Conservation (phyloP, 2,113 vertebrate genomes). For the Oreochromis niloticus region DNA sequence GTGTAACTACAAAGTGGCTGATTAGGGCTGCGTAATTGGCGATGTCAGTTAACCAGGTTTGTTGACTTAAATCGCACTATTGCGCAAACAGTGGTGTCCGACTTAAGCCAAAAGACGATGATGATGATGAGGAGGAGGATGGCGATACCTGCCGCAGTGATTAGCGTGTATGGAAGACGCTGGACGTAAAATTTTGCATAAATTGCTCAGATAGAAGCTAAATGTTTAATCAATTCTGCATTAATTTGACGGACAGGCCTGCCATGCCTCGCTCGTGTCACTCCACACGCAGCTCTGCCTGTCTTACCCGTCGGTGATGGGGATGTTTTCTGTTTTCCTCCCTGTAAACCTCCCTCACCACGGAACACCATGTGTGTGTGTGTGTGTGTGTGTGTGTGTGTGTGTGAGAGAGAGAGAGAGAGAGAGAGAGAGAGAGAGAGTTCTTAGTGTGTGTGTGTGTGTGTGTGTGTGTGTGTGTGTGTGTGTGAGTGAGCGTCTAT, state of each 20-base stretch:
- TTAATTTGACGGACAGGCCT: conserved; percentile 1
- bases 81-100: not conserved
- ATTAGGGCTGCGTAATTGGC: not conserved
- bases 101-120: not conserved
- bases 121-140: accelerated
- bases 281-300: not conserved
- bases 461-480: not conserved
- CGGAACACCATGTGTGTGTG: not conserved
- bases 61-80: not conserved
- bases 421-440: not conserved
- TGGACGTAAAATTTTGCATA: not conserved
- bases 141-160: not conserved
- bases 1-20: not conserved
- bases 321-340: not conserved
- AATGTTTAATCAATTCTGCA: conserved; percentile 15
- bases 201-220: conserved; percentile 7
- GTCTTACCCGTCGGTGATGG: not conserved
- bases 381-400: not conserved
- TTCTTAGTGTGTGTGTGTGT: no score
- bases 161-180: not conserved
- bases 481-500: not conserved
- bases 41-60: not conserved
- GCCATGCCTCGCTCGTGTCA: not conserved
- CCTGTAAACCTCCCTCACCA: not conserved
- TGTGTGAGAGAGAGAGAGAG: no score